A percentile compares a stretch with the other conserved stretches of the same genome.
Conservation (phyloP, 2,797 vertebrate species). For the Sylvilagus floridanus region DNA sequence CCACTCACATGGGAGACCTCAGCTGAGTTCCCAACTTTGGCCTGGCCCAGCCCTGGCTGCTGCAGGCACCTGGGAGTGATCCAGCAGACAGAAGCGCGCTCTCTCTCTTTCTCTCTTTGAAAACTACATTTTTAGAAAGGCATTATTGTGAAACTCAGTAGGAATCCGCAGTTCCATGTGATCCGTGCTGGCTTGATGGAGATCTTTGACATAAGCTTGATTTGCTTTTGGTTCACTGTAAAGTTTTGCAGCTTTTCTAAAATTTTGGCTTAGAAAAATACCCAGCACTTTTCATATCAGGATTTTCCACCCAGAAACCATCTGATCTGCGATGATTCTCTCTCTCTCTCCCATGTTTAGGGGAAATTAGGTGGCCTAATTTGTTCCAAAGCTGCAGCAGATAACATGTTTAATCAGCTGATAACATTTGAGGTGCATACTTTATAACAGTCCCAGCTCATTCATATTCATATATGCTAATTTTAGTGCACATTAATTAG, state of each 20-base stretch:
- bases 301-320: fast-evolving
- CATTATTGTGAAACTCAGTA: fast-evolving
- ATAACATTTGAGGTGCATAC: conserved; percentile 77
- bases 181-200: background rate
- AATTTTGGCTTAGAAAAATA: background rate
- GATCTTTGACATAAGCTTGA: background rate
- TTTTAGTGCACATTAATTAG: conserved; percentile 87
- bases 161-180: background rate
- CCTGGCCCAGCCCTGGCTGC: too few relatives aligned
- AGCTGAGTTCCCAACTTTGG: too few relatives aligned
- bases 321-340: too few relatives aligned
- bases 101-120: too few relatives aligned
- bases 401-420: conserved; percentile 79
- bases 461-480: conserved; percentile 83
- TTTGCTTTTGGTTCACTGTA: background rate
- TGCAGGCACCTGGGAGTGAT: too few relatives aligned
- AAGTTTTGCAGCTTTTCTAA: background rate
- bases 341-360: background rate
- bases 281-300: fast-evolving
- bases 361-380: background rate
- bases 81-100: too few relatives aligned
- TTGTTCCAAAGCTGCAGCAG: conserved; percentile 60
- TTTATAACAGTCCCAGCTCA: conserved; percentile 64
- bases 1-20: too few relatives aligned
- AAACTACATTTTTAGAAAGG: background rate